Evolutionary conservation across 2,888 invertebrate species (phyloP).

Genomic region (Cecidostiba fungosa): DNA sequence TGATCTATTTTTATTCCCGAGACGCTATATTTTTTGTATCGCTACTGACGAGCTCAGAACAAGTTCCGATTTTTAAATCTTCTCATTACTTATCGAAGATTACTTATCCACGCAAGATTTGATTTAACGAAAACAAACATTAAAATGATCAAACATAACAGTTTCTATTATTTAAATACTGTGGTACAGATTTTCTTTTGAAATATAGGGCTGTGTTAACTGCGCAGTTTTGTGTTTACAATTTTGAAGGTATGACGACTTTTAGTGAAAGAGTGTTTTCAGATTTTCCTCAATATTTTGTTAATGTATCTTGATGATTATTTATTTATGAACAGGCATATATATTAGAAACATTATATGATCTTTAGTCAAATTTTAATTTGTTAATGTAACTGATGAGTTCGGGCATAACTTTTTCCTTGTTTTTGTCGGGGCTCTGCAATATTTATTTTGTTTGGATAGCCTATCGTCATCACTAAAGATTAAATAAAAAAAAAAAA

Average conservation of each 20-base stretch:
- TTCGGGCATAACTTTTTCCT: not conserved
- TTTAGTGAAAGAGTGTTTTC: not conserved
- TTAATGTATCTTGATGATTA: not conserved
- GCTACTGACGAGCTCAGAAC: slow-evolving; percentile 20
- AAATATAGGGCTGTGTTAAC: not conserved
- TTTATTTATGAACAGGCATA: not conserved
- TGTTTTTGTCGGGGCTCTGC: not conserved
- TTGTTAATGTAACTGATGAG: not conserved
- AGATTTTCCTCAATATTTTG: not conserved
- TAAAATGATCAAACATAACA: not conserved
- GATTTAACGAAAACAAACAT: slow-evolving; percentile 49
- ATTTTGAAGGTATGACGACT: slow-evolving; percentile 11
- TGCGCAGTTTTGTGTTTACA: slow-evolving; percentile 10
- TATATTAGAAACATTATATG: not conserved
- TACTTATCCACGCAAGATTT: not conserved
- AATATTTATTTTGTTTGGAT: not conserved
- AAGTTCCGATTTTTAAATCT: slow-evolving; percentile 48
- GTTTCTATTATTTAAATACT: not conserved
- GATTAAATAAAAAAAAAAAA: no score
- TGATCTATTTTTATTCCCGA: slow-evolving; percentile 59
- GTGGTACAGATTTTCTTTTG: not conserved
- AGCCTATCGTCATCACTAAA: no score
- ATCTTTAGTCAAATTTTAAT: not conserved
- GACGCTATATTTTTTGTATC: slow-evolving; percentile 43
- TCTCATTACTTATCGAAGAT: slow-evolving; percentile 51